Evolutionary conservation across 2,797 vertebrate species (phyloP).

Genomic region (Tragelaphus oryx): DNA sequence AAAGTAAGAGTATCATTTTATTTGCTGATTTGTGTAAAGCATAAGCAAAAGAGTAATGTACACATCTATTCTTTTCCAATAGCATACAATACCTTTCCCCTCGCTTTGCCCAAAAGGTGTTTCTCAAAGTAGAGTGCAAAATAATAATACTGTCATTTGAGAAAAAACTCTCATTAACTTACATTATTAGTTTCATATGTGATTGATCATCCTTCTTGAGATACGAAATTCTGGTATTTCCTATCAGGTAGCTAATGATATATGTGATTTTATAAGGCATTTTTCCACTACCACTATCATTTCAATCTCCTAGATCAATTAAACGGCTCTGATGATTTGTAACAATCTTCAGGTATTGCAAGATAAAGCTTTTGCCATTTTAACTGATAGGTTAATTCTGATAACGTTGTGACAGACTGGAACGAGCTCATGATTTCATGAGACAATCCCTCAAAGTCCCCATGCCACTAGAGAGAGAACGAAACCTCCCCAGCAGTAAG

Average conservation of each 20-base stretch:
- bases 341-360: background rate
- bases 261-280: background rate
- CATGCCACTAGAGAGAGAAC: background rate
- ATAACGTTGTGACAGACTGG: background rate
- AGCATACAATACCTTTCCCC: background rate
- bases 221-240: background rate
- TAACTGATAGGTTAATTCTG: background rate
- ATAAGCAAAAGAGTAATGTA: background rate
- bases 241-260: background rate
- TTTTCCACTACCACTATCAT: background rate
- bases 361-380: background rate
- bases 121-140: conserved; percentile 26
- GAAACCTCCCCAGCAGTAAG: background rate
- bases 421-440: background rate
- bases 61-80: background rate
- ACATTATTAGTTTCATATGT: conserved; percentile 36
- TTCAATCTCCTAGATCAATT: background rate
- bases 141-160: background rate
- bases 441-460: background rate
- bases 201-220: background rate
- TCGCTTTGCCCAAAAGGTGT: background rate
- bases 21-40: background rate
- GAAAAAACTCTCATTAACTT: background rate
- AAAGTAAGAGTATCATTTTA: conserved; percentile 45
- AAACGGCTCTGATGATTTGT: background rate